A percentile compares a stretch with the other conserved stretches of the same genome.
Evolutionary conservation across 2,113 vertebrate species (phyloP).

Genomic region (Sula dactylatra): DNA sequence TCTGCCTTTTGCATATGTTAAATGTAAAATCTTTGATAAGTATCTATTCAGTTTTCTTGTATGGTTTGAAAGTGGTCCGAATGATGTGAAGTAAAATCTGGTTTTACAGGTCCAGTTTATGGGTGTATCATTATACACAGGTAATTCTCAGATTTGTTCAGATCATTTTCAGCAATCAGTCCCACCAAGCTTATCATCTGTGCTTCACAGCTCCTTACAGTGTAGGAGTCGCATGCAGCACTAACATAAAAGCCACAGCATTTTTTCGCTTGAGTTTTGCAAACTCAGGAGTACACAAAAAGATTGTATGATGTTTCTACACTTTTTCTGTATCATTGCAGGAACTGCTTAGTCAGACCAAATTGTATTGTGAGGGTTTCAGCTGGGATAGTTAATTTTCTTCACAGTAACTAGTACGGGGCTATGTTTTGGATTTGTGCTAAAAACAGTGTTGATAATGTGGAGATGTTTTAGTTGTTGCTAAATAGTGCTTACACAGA

Average conservation of each 20-base stretch:
- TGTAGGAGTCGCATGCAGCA: neutral
- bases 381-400: no score
- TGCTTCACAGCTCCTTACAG: neutral
- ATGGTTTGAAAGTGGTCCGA: neutral
- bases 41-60: neutral
- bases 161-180: neutral
- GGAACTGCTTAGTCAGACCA: neutral
- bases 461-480: no score
- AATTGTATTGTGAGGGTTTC: neutral
- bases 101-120: neutral
- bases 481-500: no score
- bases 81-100: neutral
- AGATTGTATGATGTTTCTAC: neutral
- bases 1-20: neutral
- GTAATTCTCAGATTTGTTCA: neutral
- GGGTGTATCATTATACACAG: neutral
- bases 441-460: no score
- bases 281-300: neutral
- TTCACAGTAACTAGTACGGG: no score
- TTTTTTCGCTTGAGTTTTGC: neutral
- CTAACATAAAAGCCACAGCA: neutral
- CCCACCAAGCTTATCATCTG: neutral
- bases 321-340: neutral
- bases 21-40: neutral
- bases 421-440: no score